A percentile compares a stretch with the other conserved stretches of the same genome.
phyloP scores from a whole-genome alignment of 2,797 vertebrate genomes.

The Alfaro cultratus region DNA sequence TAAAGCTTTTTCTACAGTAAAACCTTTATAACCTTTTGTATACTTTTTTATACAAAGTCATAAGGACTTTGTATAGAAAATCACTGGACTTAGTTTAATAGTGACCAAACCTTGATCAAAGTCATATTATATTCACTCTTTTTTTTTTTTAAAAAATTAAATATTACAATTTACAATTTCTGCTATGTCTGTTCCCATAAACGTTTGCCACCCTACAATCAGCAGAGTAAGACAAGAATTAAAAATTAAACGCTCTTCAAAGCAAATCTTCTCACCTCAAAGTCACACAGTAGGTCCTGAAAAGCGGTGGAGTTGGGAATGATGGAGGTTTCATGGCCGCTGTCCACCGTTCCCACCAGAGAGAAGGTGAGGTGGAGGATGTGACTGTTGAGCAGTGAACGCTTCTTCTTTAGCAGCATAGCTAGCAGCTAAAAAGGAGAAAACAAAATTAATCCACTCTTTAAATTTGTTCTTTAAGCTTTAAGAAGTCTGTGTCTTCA shows the following conservation, averaged over 20 bases:
- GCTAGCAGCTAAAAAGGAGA: conserved; percentile 86
- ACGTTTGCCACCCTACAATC: not conserved
- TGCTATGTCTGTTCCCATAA: not conserved
- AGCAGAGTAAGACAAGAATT: not conserved
- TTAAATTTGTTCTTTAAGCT: not conserved
- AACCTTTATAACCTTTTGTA: no score
- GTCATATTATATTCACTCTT: no score
- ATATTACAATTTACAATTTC: not conserved
- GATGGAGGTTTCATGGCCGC: conserved; percentile 97
- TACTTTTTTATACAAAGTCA: no score
- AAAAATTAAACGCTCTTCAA: no score
- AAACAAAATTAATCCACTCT: not conserved
- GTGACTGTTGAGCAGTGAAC: conserved; percentile 96
- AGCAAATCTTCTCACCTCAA: conserved; percentile 83
- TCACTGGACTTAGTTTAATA: no score
- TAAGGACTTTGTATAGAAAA: no score
- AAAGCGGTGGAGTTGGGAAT: conserved; percentile 98
- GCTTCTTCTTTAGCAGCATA: conserved; percentile 98
- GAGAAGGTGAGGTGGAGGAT: conserved; percentile 99
- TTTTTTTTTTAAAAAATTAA: no score
- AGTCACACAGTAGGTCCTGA: conserved; percentile 98
- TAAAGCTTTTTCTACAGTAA: no score
- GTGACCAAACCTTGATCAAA: no score
- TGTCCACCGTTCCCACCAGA: conserved; percentile 97
- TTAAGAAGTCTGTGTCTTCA: not conserved